These are phyloP conservation scores for Canis aureus DNA, from an alignment of 2,113 vertebrate genomes.

Conservation along the genomic window DNA sequence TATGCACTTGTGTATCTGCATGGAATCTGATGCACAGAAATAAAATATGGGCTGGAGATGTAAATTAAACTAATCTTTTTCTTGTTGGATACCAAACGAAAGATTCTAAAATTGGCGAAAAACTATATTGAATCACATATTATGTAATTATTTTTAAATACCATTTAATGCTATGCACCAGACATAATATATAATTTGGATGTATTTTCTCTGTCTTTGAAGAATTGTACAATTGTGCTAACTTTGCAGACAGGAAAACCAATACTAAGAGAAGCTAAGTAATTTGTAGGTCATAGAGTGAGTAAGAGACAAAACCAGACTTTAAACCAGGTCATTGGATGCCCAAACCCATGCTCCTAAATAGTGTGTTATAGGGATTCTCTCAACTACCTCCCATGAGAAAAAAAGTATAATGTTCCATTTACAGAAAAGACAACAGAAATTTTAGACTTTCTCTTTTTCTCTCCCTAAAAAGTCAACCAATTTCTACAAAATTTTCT, in stretches of 20 bases:
- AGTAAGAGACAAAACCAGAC: neutral
- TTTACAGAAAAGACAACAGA: constrained; percentile 29
- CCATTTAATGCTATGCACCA: neutral
- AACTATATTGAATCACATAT: neutral
- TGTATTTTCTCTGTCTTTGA: neutral
- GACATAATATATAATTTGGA: neutral
- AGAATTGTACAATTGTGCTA: neutral
- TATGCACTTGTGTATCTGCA: neutral
- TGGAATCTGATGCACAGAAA: constrained; percentile 8
- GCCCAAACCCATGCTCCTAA: neutral
- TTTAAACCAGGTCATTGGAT: neutral
- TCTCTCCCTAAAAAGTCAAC: neutral
- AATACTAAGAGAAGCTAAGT: neutral
- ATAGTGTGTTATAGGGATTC: neutral
- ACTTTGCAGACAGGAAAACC: neutral
- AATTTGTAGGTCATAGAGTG: neutral
- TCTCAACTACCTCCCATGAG: neutral
- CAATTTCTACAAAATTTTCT: neutral
- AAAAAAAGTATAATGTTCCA: neutral
- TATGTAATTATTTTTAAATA: constrained; percentile 22
- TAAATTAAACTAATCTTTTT: constrained; percentile 37
- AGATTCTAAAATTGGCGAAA: constrained; percentile 29
- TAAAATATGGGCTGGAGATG: neutral
- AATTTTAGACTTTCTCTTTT: constrained; percentile 23
- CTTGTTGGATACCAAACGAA: neutral